phyloP scores from a whole-genome alignment of 1,140 invertebrate species.

The Drosophila kohkoa region DNA sequence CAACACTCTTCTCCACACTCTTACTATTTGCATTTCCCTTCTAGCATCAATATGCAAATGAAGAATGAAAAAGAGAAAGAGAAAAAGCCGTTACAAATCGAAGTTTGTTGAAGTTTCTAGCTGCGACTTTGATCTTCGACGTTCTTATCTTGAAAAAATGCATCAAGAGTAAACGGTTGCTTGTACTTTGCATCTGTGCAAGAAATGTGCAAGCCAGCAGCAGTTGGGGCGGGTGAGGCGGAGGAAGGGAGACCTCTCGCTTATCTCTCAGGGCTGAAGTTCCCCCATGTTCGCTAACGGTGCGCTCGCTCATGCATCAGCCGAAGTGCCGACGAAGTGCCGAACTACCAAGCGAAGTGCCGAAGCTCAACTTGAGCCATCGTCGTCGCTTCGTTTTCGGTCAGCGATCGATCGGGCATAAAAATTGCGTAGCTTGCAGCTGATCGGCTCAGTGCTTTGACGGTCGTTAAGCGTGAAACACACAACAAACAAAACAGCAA shows the following conservation, averaged over 20 bases:
- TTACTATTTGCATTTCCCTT: not conserved
- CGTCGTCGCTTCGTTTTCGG: conserved; percentile 7
- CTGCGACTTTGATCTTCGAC: conserved; percentile 64
- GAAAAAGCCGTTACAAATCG: not conserved
- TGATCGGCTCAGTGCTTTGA: conserved; percentile 63
- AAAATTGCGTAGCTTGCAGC: conserved; percentile 67
- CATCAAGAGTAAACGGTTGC: conserved; percentile 16
- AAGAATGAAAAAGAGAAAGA: not conserved
- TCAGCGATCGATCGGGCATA: conserved; percentile 38
- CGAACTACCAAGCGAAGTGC: not conserved
- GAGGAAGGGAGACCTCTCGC: not conserved
- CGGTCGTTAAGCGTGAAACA: conserved; percentile 31
- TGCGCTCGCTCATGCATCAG: not conserved
- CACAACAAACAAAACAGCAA: conserved; percentile 11
- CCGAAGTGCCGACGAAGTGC: not conserved
- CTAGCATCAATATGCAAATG: not conserved
- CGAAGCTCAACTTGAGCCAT: conserved; percentile 33
- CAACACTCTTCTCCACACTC: not conserved
- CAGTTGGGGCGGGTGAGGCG: not conserved
- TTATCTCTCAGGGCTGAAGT: conserved; percentile 34
- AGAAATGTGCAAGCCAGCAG: not conserved
- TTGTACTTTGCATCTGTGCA: conserved; percentile 46
- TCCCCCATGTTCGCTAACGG: conserved; percentile 18
- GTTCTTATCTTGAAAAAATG: conserved; percentile 29
- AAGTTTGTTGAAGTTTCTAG: not conserved